Conservation (phyloP, 1,140 invertebrate species). For the Papilio polytes region DNA sequence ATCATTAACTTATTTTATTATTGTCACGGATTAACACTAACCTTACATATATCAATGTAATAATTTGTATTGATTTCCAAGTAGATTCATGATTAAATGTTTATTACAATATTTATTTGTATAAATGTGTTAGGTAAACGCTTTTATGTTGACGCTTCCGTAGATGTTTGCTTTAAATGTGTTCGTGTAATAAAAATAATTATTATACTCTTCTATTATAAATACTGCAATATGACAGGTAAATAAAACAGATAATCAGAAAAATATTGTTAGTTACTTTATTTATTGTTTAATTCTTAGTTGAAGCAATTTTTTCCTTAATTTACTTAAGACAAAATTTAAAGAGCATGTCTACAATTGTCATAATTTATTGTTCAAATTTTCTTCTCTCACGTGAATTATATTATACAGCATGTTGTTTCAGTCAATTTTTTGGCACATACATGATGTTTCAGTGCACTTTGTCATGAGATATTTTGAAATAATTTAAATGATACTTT, state of each 20-base stretch:
- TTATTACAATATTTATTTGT: neutral
- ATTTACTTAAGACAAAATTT: neutral
- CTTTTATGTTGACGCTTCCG: neutral
- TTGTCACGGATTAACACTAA: neutral
- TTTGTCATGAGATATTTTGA: slow-evolving; percentile 2
- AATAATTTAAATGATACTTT: slow-evolving; percentile 49
- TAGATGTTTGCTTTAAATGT: slow-evolving; percentile 25
- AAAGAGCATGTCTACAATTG: neutral
- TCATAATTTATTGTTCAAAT: neutral
- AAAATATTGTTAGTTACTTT: neutral
- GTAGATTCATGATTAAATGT: neutral
- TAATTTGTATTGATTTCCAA: neutral
- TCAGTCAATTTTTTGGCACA: neutral
- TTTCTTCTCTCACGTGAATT: neutral
- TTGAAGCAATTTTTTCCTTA: neutral
- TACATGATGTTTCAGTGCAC: neutral
- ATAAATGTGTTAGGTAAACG: neutral
- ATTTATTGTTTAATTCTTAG: neutral
- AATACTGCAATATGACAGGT: neutral
- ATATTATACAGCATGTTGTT: neutral
- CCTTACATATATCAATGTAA: neutral
- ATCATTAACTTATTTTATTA: neutral
- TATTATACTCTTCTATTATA: neutral
- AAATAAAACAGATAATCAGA: neutral
- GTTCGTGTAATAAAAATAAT: neutral